Evolutionary conservation across 2,888 invertebrate species (phyloP), one percentile per base, ranked within the genome.

Genomic region (Eristalis pertinax): DNA sequence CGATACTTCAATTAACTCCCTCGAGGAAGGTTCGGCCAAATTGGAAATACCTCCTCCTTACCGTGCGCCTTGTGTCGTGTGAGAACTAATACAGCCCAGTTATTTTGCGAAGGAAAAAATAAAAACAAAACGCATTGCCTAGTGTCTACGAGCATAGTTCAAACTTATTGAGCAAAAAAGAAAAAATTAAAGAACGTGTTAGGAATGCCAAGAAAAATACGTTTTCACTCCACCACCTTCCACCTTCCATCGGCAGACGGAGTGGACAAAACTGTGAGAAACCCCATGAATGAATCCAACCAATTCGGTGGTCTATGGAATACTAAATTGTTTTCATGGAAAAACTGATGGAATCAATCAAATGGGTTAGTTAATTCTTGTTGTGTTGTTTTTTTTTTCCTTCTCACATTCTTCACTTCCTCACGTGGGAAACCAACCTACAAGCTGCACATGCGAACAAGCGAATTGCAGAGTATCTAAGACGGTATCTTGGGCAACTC

Each of bases 221-320:
- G 4, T 64, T 85, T 76, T 76, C 58, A 77, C 50, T 69, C n/a
- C 26, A 38, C 8, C 50, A 50, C 50, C 50, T 50, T 50, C 8
- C 19, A n/a, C 50, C 19, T 2, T 1, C 8, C 19, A 19, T 4
- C 13, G 19, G 50, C 50, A 19, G 19, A 2, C 50, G 19, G 8
- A 50, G 50, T 19, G 50, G 50, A 32, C 19, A 11, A 26, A 41
- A 76, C 70, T 81, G 65, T 81, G 81, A 74, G 78, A 86, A 86
- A 78, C 69, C 74, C 19, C 56, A 86, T 86, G 85, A 86, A 86
- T 86, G 85, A 86, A 82, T 82, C 60, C 22, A 78, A 7, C 69
- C 78, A 82, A 86, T 75, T 75, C 63, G 83, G 82, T 64, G 19
- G 72, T 67, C 78, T 15, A 29, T 43, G 67, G 86, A 86, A 86